These are phyloP conservation scores for Stomorhina lunata DNA, from an alignment of 2,888 invertebrate species.

Conservation along the genomic window DNA sequence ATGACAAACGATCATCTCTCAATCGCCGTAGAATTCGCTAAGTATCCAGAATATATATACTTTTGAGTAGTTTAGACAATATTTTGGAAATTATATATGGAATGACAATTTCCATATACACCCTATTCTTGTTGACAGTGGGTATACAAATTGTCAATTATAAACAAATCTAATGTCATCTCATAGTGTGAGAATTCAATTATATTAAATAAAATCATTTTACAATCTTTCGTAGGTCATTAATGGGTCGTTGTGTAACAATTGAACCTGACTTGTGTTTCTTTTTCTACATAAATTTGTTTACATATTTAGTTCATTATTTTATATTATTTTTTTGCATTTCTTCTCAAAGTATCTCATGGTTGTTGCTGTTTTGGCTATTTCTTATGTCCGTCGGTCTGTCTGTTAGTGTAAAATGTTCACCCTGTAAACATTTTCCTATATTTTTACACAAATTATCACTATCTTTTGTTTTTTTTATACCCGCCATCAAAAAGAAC, in stretches of 20 bases:
- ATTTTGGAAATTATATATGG: too few relatives aligned
- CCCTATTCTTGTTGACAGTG: too few relatives aligned
- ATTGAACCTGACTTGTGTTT: background rate
- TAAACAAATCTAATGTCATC: too few relatives aligned
- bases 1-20: too few relatives aligned
- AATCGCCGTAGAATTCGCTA: too few relatives aligned
- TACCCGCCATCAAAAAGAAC: too few relatives aligned
- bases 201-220: background rate
- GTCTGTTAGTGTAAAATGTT: conserved; percentile 6
- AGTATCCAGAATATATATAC: too few relatives aligned
- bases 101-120: too few relatives aligned
- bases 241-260: background rate
- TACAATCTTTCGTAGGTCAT: background rate
- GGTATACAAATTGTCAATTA: too few relatives aligned
- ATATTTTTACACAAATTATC: conserved; percentile 1
- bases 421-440: background rate
- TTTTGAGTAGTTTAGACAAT: too few relatives aligned
- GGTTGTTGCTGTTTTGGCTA: conserved; percentile 24
- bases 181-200: background rate
- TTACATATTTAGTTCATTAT: background rate
- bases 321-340: background rate
- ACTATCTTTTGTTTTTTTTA: background rate
- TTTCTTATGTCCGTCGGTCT: background rate
- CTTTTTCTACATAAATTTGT: background rate
- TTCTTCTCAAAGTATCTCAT: conserved; percentile 12